Conservation (phyloP, 2,888 invertebrate genomes). For the Rhingia rostrata region DNA sequence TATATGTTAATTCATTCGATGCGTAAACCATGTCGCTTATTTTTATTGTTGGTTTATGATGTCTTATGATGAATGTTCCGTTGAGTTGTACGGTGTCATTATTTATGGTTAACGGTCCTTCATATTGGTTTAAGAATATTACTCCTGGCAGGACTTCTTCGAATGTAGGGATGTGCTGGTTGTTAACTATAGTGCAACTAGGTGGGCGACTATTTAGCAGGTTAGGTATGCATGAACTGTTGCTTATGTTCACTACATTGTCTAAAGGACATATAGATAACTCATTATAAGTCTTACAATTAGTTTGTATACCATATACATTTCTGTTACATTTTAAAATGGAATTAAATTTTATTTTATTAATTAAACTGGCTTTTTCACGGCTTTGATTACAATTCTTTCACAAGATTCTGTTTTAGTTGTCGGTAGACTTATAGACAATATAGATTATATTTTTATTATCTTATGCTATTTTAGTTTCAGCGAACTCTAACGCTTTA, state of each 20-base stretch:
- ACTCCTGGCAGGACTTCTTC: slow-evolving; percentile 26
- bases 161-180: slow-evolving; percentile 27
- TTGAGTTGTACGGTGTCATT: background rate
- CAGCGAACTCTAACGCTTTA: slow-evolving; percentile 71
- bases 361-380: slow-evolving; percentile 54
- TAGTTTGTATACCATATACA: slow-evolving; percentile 40
- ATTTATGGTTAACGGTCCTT: slow-evolving; percentile 6
- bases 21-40: slow-evolving; percentile 8
- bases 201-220: slow-evolving; percentile 17
- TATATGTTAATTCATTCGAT: slow-evolving; percentile 2
- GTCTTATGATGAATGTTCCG: background rate
- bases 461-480: slow-evolving; percentile 59
- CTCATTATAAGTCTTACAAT: slow-evolving; percentile 55
- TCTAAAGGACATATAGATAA: slow-evolving; percentile 54
- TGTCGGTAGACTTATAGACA: slow-evolving; percentile 55
- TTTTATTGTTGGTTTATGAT: slow-evolving; percentile 16
- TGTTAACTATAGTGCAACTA: slow-evolving; percentile 23
- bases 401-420: slow-evolving; percentile 51
- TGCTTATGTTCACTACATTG: slow-evolving; percentile 40
- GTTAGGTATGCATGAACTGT: slow-evolving; percentile 24
- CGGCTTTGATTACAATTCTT: slow-evolving; percentile 51
- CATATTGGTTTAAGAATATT: slow-evolving; percentile 30
- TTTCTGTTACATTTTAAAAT: slow-evolving; percentile 57
- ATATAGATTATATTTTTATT: slow-evolving; percentile 68
- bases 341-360: slow-evolving; percentile 49